Evolutionary conservation across 2,888 invertebrate genomes (phyloP).

Genomic region (Eledona agricola): DNA sequence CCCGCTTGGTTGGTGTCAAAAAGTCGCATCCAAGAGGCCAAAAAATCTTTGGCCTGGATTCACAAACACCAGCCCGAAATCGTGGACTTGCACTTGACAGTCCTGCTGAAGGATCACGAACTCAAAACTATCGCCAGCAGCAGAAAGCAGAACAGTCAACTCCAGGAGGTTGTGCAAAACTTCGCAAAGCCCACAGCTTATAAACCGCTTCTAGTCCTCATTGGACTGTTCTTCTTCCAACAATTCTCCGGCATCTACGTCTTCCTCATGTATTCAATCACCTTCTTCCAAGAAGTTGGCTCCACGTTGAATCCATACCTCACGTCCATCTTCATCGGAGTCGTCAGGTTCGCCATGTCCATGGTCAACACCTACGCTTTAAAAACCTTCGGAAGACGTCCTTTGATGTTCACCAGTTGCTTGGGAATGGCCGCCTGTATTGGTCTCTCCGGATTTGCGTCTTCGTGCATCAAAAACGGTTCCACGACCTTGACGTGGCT

Average conservation of each 20-base stretch:
- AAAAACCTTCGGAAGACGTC: slow-evolving; percentile 64
- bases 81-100: slow-evolving; percentile 65
- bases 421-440: slow-evolving; percentile 67
- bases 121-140: slow-evolving; percentile 59
- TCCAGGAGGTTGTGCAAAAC: slow-evolving; percentile 53
- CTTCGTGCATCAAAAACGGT: slow-evolving; percentile 50
- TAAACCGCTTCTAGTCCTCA: slow-evolving; percentile 65
- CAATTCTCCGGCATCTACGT: slow-evolving; percentile 68
- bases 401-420: slow-evolving; percentile 65
- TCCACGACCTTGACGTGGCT: slow-evolving; percentile 55
- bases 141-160: slow-evolving; percentile 54
- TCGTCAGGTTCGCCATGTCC: slow-evolving; percentile 67
- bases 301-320: slow-evolving; percentile 64
- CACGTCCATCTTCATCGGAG: slow-evolving; percentile 68
- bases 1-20: slow-evolving; percentile 67
- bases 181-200: slow-evolving; percentile 66
- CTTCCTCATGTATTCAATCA: slow-evolving; percentile 68
- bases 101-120: slow-evolving; percentile 66
- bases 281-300: slow-evolving; percentile 64
- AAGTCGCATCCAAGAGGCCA: slow-evolving; percentile 64
- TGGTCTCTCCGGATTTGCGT: slow-evolving; percentile 66
- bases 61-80: slow-evolving; percentile 61
- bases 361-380: slow-evolving; percentile 67
- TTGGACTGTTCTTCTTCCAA: slow-evolving; percentile 66
- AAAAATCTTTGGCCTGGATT: slow-evolving; percentile 63